Conservation (phyloP, 2,113 vertebrate genomes). For the Oryzias javanicus region DNA sequence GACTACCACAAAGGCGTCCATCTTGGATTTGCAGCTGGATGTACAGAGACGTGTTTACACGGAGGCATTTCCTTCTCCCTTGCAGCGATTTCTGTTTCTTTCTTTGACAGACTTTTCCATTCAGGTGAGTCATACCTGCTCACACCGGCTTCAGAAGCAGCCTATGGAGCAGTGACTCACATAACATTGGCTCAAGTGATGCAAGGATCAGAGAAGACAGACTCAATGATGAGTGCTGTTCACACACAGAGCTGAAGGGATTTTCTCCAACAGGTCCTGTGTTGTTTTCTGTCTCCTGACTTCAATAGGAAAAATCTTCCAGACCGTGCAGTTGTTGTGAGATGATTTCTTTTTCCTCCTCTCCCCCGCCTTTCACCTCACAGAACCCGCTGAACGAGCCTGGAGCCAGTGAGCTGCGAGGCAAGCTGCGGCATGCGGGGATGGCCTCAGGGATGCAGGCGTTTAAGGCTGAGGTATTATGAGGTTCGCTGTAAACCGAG, state of each 20-base stretch:
- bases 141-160: too few relatives aligned
- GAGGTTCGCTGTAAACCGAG: constrained; percentile 44
- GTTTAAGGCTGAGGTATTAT: constrained; percentile 17
- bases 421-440: constrained; percentile 67
- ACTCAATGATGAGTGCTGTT: background rate
- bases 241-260: background rate
- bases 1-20: too few relatives aligned
- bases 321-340: constrained; percentile 4
- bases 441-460: constrained; percentile 32
- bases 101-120: constrained; percentile 44
- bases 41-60: too few relatives aligned
- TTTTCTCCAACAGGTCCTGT: background rate
- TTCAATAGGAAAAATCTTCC: background rate
- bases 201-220: constrained; percentile 1
- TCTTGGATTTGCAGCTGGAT: too few relatives aligned
- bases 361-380: constrained; percentile 37
- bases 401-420: constrained; percentile 24
- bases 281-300: background rate
- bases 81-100: constrained; percentile 25
- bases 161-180: constrained; percentile 1
- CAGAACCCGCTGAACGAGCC: constrained; percentile 69
- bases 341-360: constrained; percentile 33
- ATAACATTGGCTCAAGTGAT: constrained; percentile 2
- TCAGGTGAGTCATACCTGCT: constrained; percentile 49
- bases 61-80: too few relatives aligned